These are phyloP conservation scores for Mastomys coucha DNA, from an alignment of 2,113 vertebrate species.

Conservation along the genomic window DNA sequence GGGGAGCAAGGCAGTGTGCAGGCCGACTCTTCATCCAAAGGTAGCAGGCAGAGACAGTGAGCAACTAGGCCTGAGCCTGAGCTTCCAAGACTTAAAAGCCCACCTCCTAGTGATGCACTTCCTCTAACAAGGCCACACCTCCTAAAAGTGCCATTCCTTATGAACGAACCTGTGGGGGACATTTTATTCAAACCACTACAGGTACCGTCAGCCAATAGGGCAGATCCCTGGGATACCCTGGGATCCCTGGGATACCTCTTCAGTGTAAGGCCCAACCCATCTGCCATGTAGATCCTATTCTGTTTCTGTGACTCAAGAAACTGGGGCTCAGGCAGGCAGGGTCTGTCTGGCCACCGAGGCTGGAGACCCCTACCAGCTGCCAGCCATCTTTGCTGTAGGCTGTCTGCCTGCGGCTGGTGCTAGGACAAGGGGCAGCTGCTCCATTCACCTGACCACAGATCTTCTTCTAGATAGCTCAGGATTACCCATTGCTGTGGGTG, in stretches of 20 bases:
- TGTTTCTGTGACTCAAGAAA: background rate
- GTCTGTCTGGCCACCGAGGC: background rate
- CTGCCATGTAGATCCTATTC: background rate
- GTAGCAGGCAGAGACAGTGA: background rate
- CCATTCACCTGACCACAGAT: too few species aligned
- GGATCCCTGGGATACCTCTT: background rate
- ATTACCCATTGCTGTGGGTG: background rate
- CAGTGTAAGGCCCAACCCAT: background rate
- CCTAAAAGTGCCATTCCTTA: background rate
- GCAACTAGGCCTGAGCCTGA: background rate
- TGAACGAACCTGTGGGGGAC: background rate
- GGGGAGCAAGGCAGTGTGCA: background rate
- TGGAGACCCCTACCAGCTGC: background rate
- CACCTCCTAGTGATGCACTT: background rate
- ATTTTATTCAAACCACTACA: background rate
- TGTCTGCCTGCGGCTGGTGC: rapidly evolving
- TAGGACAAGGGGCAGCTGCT: background rate
- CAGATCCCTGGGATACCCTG: background rate
- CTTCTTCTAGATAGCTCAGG: background rate
- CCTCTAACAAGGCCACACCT: background rate
- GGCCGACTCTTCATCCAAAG: background rate
- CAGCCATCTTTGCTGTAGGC: background rate
- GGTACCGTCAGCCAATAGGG: background rate
- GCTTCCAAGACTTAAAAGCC: background rate
- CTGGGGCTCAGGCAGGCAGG: background rate